phyloP scores from a whole-genome alignment of 1,140 invertebrate species.

The Meteorus sp. region DNA sequence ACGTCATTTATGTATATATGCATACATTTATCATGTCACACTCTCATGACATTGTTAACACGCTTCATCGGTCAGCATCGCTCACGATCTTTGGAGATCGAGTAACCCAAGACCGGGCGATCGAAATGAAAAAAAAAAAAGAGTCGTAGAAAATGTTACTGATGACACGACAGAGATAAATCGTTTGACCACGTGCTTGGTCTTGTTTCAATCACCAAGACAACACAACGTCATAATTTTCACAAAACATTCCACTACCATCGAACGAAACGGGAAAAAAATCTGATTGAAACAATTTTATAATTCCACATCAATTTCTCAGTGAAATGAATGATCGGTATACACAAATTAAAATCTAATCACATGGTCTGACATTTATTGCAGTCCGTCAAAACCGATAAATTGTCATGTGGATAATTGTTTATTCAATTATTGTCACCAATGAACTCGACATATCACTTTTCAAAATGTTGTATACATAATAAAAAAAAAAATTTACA shows the following conservation, averaged over 20 bases:
- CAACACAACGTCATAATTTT: background rate
- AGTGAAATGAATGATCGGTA: no score
- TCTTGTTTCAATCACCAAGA: background rate
- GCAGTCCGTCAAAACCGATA: no score
- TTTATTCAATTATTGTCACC: no score
- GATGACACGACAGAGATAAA: background rate
- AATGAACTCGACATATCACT: no score
- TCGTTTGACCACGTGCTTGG: background rate
- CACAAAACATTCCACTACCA: background rate
- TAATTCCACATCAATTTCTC: no score
- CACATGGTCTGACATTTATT: no score
- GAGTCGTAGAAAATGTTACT: background rate
- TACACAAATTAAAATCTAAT: no score
- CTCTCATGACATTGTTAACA: background rate
- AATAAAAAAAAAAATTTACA: background rate
- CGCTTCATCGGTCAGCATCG: slow-evolving; percentile 3
- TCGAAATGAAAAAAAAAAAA: background rate
- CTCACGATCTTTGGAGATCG: background rate
- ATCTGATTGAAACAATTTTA: no score
- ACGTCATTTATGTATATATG: background rate
- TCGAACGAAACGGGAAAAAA: no score
- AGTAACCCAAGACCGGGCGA: background rate
- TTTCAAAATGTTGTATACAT: background rate
- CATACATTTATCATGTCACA: no score
- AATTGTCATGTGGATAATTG: no score